These are phyloP conservation scores for Corythornis vintsioides DNA, from an alignment of 2,113 vertebrate genomes.

Conservation along the genomic window DNA sequence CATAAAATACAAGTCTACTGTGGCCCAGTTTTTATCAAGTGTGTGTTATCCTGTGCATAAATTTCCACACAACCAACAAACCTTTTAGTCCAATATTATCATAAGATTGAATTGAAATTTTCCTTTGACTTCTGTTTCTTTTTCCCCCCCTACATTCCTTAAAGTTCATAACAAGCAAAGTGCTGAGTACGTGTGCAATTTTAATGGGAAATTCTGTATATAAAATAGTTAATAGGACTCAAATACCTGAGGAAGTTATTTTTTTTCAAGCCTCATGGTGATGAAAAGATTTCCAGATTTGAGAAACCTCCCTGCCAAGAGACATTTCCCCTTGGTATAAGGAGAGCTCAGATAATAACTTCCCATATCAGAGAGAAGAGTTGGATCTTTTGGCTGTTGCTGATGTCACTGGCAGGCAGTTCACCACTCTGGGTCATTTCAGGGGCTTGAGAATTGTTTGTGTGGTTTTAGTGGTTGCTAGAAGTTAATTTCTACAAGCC, in stretches of 20 bases:
- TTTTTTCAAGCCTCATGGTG: neutral
- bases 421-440: neutral
- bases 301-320: neutral
- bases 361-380: neutral
- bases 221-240: neutral
- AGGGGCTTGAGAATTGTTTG: neutral
- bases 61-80: neutral
- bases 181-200: slow-evolving; percentile 10
- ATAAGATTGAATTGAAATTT: neutral
- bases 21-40: neutral
- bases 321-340: neutral
- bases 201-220: neutral
- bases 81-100: neutral
- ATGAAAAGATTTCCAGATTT: neutral
- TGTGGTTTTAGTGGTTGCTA: neutral
- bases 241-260: neutral
- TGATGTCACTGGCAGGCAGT: neutral
- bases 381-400: neutral
- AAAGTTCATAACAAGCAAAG: slow-evolving; percentile 32
- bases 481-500: neutral
- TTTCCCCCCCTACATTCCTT: neutral
- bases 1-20: neutral
- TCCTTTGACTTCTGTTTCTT: slow-evolving; percentile 36
- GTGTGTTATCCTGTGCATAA: neutral
- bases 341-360: neutral